Base-by-base conservation (phyloP, 2,888 invertebrate species). In the Anoncus sp. region DNA sequence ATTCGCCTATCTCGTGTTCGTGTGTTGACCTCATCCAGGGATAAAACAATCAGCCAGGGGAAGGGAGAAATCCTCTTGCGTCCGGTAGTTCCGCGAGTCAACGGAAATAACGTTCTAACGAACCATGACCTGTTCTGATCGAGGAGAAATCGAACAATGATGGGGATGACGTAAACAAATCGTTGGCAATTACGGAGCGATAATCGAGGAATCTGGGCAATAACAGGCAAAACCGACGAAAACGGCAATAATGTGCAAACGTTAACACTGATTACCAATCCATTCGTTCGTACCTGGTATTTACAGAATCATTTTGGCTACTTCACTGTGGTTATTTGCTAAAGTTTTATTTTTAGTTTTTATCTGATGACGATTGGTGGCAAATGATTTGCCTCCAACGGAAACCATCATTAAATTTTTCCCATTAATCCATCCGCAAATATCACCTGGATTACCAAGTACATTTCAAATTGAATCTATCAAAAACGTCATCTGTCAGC, bases 51-150 rank as follows among this genome's bases (percentile, higher is more conserved):
- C 80, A 82, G 62, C 43, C 75, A 47, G 63, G 77, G 66, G 35
- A 77, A n/a, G n/a, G n/a, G n/a, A n/a, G n/a, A n/a, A n/a, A n/a
- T n/a, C 38, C 51, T 55, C 59, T 72, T 76, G 67, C 67, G 51
- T 83, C 72, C 55, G 77, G 62, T 14, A 45, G 27, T 47, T 67
- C 38, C 66, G 63, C 55, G 67, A 76, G 24, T 67, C 63, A 65
- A 69, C 85, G 83, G 85, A 85, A 85, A 84, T 85, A 81, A 82
- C 74, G 24, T 60, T 74, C 45, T 51, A 74, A 63, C 70, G 74
- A 77, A 74, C 57, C 65, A 24, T 35, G 43, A 59, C n/a, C n/a
- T n/a, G n/a, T n/a, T n/a, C n/a, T 60, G 51, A 59, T 38, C 31
- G 18, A 40, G 47, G 70, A 66, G 60, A 47, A 70, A 53, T 51